Base-by-base conservation (phyloP, 35 echinoderm and acorn worm genomes). In the Lytechinus variegatus region DNA sequence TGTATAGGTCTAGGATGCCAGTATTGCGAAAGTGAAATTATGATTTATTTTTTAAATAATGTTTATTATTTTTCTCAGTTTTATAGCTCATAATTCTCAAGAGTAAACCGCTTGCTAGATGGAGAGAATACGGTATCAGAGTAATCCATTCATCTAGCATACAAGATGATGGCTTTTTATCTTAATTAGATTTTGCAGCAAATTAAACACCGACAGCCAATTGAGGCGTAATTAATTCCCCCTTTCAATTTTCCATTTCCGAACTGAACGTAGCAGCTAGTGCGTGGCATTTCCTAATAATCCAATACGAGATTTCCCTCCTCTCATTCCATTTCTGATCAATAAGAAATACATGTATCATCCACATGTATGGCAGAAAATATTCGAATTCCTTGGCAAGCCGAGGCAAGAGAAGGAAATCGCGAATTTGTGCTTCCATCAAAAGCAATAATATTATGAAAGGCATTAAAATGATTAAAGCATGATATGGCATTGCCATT, bases 241-340 rank as follows among this genome's bases (percentile, higher is more conserved):
- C 92, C 57, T 93, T 93, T 93, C 92, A 93, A 93, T 93, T 93
- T 93, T 9, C n/a, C 92, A 93, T 57, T 93, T 93, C 92, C 92
- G 92, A 10, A 27, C 29, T 14, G 27, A 93, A 93, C 29, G 54
- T 55, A 27, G 11, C 29, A 54, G 33, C 33, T 44, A 44, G 52
- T 90, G 88, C 28, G 88, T 90, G 88, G 88, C 88, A 90, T 14
- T 90, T 90, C 66, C 66, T 79, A 79, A 79, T 79, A 79, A 79
- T 79, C 66, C 66, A 79, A 79, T 79, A 24, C 66, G n/a, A 79
- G 66, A 79, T 79, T 79, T 79, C 14, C 66, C 61, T 24, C 66
- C 61, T 24, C 66, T 79, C 66, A 79, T 79, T 79, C 66, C 66
- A 79, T 79, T 79, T 24, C 66, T 19, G 66, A 79, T 79, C 66